These are phyloP conservation scores for Eupristina koningsbergeri DNA, from an alignment of 1,140 invertebrate species.

Conservation along the genomic window DNA sequence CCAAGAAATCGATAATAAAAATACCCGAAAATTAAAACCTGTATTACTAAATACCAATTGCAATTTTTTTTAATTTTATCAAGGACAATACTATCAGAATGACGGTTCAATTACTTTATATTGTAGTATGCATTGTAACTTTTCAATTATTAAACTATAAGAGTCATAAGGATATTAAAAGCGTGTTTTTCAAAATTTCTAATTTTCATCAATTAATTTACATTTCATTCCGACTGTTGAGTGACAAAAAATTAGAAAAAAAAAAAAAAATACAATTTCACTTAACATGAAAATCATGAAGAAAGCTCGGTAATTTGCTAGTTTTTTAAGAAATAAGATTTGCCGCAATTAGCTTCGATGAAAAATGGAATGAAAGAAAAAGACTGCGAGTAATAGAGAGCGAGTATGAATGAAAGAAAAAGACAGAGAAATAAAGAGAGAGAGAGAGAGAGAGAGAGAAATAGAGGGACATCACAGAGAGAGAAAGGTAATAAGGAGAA, in stretches of 20 bases:
- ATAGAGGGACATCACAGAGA: not conserved
- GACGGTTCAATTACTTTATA: no score
- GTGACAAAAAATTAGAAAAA: constrained; percentile 31
- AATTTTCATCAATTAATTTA: constrained; percentile 28
- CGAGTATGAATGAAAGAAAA: not conserved
- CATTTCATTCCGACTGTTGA: not conserved
- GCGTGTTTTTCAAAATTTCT: not conserved
- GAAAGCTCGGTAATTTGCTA: constrained; percentile 2
- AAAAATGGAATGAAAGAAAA: constrained; percentile 47
- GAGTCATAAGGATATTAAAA: constrained; percentile 14
- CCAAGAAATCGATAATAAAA: no score
- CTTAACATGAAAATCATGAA: constrained; percentile 25
- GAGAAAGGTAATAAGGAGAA: constrained; percentile 39
- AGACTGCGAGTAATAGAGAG: not conserved
- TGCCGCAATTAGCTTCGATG: constrained; percentile 42
- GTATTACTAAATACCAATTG: no score
- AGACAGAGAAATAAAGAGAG: not conserved
- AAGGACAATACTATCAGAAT: no score
- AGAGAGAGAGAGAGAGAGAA: constrained; percentile 32
- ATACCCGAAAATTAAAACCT: no score
- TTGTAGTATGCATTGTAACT: no score
- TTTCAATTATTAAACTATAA: constrained; percentile 24
- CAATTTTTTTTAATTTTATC: no score
- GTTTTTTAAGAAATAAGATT: constrained; percentile 10
- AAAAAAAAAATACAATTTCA: not conserved